Base-by-base conservation (phyloP, 35 echinoderm and acorn worm genomes). In the Ptychodera flava region DNA sequence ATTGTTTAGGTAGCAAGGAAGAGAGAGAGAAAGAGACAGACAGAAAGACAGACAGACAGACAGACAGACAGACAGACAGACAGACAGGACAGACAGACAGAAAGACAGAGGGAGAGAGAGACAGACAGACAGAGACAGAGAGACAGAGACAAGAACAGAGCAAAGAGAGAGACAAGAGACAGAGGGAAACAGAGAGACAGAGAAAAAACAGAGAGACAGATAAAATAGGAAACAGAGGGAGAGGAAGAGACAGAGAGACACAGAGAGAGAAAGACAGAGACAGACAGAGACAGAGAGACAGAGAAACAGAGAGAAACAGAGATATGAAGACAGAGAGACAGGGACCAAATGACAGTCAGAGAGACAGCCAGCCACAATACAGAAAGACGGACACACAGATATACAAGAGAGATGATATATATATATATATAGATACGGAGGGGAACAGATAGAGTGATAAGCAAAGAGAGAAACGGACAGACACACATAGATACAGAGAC, bases 121-220 rank as follows among this genome's bases (percentile, higher is more conserved):
- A n/a, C n/a, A n/a, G n/a, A n/a, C 15, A 31, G 15, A 33, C 15
- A 27, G 80, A 31, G 16, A 31, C 16, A 80, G 28, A 80, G 78
- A 80, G 78, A 80, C 6, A 80, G 78, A 80, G 28, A 80, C 12
- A 80, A 10, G 30, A 29, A 80, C 6, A 80, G 78, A 80, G 28
- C 12, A 29, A 80, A 33, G 80, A 33, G 80, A 16, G 32, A 82
- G 16, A 31, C 16, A 10, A 80, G 28, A 80, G 28, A 80, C 12
- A 80, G 28, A 80, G 78, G 30, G 28, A 80, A 29, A 80, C 6
- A 80, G 28, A 80, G 78, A 80, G 78, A 80, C 6, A 80, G 78
- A 80, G 28, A 80, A 29, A 80, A 80, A 29, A 80, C 6, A 80
- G 78, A 80, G 28, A 80, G 78, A 80, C 12, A 80, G 78, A 80